Evolutionary conservation across 2,888 invertebrate species (phyloP).

Genomic region (Congeria kusceri): DNA sequence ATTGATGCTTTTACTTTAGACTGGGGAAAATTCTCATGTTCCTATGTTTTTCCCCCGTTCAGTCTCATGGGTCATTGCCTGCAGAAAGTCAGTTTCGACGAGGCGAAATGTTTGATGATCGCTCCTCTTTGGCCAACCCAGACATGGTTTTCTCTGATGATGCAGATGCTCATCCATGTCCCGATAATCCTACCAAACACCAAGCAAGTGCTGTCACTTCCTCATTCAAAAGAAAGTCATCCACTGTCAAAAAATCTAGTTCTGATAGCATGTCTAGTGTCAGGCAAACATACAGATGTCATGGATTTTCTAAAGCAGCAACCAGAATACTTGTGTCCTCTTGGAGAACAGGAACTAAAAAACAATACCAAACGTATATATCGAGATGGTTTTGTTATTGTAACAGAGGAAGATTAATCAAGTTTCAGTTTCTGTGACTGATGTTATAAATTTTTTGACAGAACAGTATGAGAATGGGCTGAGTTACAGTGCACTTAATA

Average conservation of each 20-base stretch:
- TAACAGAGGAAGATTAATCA: constrained; percentile 23
- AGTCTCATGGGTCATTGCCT: constrained; percentile 19
- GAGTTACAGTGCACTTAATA: constrained; percentile 40
- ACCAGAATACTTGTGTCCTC: constrained; percentile 18
- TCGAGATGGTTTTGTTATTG: constrained; percentile 40
- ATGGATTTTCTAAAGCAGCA: constrained; percentile 28
- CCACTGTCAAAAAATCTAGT: neutral
- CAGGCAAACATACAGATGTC: constrained; percentile 5
- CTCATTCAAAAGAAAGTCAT: neutral
- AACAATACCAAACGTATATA: constrained; percentile 32
- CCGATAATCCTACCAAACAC: constrained; percentile 9
- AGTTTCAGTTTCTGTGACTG: constrained; percentile 30
- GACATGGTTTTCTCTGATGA: constrained; percentile 39
- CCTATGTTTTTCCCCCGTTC: constrained; percentile 45
- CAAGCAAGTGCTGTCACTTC: constrained; percentile 12
- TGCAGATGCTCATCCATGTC: neutral
- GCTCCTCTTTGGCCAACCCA: constrained; percentile 45
- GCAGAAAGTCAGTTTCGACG: constrained; percentile 36
- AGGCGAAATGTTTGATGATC: constrained; percentile 35
- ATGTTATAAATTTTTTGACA: constrained; percentile 38
- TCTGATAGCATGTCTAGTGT: constrained; percentile 11
- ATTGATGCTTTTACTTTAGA: no score
- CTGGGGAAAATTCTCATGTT: no score
- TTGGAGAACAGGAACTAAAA: constrained; percentile 33
- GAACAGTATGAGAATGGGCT: constrained; percentile 38